A percentile compares a stretch with the other conserved stretches of the same genome.
Evolutionary conservation across 2,797 vertebrate genomes (phyloP).

Genomic region (Cynopterus sphinx): DNA sequence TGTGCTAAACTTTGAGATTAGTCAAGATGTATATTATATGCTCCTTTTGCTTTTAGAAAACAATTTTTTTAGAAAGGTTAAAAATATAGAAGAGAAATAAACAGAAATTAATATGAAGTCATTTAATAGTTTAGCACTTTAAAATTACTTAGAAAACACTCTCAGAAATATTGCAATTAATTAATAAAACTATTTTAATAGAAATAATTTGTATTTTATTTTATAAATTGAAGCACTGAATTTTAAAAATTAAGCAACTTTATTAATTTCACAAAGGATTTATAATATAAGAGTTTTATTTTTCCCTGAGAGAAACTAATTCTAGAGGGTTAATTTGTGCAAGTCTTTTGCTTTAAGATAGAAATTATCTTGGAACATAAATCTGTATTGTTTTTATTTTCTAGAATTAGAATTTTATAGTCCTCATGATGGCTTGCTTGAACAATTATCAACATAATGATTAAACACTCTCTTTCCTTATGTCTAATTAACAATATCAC

Average conservation of each 20-base stretch:
- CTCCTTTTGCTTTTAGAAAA: background rate
- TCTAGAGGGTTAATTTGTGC: background rate
- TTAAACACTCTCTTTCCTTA: background rate
- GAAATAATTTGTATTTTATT: background rate
- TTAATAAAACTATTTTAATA: background rate
- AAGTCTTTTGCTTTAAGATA: background rate
- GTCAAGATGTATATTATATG: background rate
- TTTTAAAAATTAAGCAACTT: background rate
- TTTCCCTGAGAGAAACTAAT: background rate
- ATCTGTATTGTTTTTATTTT: background rate
- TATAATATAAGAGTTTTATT: background rate
- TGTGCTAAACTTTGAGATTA: background rate
- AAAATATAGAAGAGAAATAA: background rate
- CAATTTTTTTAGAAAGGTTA: background rate
- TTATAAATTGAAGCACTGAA: background rate
- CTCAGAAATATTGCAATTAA: background rate
- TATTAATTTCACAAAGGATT: background rate
- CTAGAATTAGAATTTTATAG: background rate
- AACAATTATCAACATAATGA: background rate
- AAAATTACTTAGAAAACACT: background rate
- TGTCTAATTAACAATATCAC: background rate
- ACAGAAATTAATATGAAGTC: background rate
- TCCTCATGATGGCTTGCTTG: background rate
- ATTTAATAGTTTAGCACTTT: background rate
- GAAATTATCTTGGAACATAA: background rate